Evolutionary conservation across 2,113 vertebrate species (phyloP).

Genomic region (Spilogale gracilis): DNA sequence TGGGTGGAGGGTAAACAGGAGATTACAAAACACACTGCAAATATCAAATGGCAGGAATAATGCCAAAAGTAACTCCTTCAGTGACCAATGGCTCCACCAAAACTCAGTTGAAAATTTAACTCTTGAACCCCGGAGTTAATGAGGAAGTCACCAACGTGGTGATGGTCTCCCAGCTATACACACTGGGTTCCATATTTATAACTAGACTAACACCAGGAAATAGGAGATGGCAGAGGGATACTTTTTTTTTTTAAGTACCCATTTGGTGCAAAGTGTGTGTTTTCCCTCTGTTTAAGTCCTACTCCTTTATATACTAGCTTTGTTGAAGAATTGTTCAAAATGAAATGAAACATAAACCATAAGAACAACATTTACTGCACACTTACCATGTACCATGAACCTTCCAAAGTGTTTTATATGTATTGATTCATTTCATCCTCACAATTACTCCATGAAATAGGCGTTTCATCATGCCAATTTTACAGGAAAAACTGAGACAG

Average conservation of each 20-base stretch:
- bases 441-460: not conserved
- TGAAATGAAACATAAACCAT: not conserved
- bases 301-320: not conserved
- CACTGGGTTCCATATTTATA: not conserved
- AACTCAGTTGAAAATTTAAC: not conserved
- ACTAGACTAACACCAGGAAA: not conserved
- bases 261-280: not conserved
- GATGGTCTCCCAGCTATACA: not conserved
- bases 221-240: not conserved
- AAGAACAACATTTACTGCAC: not conserved
- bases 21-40: not conserved
- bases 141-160: not conserved
- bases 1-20: not conserved
- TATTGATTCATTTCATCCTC: not conserved
- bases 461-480: not conserved
- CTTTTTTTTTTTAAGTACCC: not conserved
- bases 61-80: not conserved
- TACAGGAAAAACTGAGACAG: not conserved
- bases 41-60: slow-evolving; percentile 4
- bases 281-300: not conserved
- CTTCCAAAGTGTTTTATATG: not conserved
- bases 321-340: not conserved
- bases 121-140: not conserved
- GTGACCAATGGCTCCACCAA: not conserved
- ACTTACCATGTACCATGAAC: not conserved